A percentile compares a stretch with the other conserved stretches of the same genome.
phyloP scores from a whole-genome alignment of 2,113 vertebrate genomes.

The Pipa parva region DNA sequence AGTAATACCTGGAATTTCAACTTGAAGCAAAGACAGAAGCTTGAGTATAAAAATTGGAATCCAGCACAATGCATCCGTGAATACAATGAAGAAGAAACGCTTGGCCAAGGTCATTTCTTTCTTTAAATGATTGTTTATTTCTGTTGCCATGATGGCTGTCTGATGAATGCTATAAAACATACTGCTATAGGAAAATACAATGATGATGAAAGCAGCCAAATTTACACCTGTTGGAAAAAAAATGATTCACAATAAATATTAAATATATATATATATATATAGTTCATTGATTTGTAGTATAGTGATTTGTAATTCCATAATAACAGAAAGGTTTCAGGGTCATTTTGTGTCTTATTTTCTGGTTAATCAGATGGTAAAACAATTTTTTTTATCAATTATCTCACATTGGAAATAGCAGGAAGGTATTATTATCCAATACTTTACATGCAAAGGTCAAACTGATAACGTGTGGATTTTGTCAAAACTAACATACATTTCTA shows the following conservation, averaged over 20 bases:
- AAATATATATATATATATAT: no score
- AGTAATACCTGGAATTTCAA: conserved; percentile 88
- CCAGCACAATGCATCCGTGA: conserved; percentile 94
- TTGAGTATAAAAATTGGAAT: conserved; percentile 96
- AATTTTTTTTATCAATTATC: no score
- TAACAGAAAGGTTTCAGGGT: no score
- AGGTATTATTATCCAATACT: no score
- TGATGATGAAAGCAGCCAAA: conserved; percentile 88
- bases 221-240: conserved; percentile 77
- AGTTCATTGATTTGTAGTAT: no score
- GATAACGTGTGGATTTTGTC: no score
- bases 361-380: no score
- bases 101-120: conserved; percentile 92
- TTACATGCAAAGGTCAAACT: not conserved
- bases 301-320: no score
- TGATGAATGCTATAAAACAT: conserved; percentile 96
- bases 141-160: conserved; percentile 81
- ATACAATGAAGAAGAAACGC: conserved; percentile 94
- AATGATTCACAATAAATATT: not conserved
- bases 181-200: conserved; percentile 90
- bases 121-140: conserved; percentile 88
- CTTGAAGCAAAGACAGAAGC: conserved; percentile 86
- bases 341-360: no score
- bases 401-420: no score
- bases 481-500: not conserved